Base-by-base conservation (phyloP, 2,888 invertebrate genomes). In the Rhamphomyia laevipes region DNA sequence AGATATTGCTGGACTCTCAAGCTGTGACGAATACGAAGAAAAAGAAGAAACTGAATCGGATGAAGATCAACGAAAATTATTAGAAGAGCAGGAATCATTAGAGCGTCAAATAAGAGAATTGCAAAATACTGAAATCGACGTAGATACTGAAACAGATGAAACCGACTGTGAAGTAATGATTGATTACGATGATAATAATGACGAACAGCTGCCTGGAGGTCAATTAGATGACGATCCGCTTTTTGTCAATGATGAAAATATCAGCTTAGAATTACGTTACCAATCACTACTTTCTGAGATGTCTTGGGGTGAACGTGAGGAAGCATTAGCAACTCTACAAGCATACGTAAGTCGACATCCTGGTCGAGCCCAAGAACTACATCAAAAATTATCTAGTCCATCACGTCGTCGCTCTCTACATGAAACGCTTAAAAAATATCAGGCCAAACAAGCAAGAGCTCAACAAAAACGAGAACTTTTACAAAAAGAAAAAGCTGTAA, bases 351-450 rank as follows among this genome's bases (percentile, higher is more conserved):
- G 86, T 0, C 77, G 94, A n/a, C 88, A 91, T 65, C 95, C 96
- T 0, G 95, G 92, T 46, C 63, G 94, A 47, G 93, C 92, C 0
- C 80, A 91, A 51, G 90, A 94, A 58, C 74, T 96, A 42, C 95
- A 95, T 68, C 92, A 93, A 58, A 96, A 95, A 65, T 73, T 97
- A 0, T 92, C 92, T 0, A 91, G 90, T 43, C 94, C 94, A 0
- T 86, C 90, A 2, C 76, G 90, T n/a, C 77, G 87, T 37, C 81
- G 87, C 55, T 85, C 86, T n/a, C 63, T 88, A n/a, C 82, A 86
- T 23, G 88, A 88, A 62, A 89, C 91, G 0, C 68, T 91, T 17
- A 71, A 77, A 47, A 73, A 79, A 53, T 86, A 92, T 58, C 91
- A 94, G 68, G 87, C 86, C 0, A 93, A 93, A 63, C 93, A 95